Base-by-base conservation (phyloP, 1,140 invertebrate species). In the Drosophila auraria region DNA sequence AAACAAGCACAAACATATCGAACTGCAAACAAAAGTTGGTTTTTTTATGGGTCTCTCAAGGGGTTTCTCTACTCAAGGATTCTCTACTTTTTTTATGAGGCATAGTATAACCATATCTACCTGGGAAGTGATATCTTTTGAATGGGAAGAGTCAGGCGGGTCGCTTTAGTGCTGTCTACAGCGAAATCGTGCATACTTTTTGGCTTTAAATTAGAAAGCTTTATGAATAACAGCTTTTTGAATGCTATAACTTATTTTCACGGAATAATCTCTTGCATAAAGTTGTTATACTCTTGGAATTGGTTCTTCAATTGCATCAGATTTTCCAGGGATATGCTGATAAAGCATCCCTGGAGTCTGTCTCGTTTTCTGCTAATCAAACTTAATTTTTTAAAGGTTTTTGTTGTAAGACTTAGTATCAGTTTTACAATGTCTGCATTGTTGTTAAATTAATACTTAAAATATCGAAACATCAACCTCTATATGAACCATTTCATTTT, bases 1-100 rank as follows among this genome's bases (percentile, higher is more conserved):
- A 75, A 75, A 75, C 27, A 40, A 58, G 71, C 72, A 64, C 60
- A 75, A 74, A 63, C 72, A 75, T 75, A 75, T 75, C 71, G 38
- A 44, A 30, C 5, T 11, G 3, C 20, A 2, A 50, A 20, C 0
- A 2, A 3, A 2, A 11, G 33, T 0, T 36, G 2, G 11, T 3
- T 11, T 27, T 6, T 42, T 42, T n/a, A 14, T n/a, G 15, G 14
- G 40, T 42, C 15, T 6, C 15, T 6, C 40, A 5, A 15, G 15
- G 0, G 40, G 5, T n/a, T 42, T 15, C 40, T 6, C 40, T 6
- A n/a, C 15, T 2, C 6, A 42, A 42, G 2, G 15, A 42, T 42
- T 42, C 6, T n/a, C 0, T 15, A 42, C 40, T n/a, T 6, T n/a
- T n/a, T n/a, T n/a, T 7, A 42, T n/a, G 2, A 5, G 15, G 6